Evolutionary conservation across 2,797 vertebrate genomes (phyloP), one percentile per base, ranked within the genome.

Genomic region (Hypotaenidia okinawae): DNA sequence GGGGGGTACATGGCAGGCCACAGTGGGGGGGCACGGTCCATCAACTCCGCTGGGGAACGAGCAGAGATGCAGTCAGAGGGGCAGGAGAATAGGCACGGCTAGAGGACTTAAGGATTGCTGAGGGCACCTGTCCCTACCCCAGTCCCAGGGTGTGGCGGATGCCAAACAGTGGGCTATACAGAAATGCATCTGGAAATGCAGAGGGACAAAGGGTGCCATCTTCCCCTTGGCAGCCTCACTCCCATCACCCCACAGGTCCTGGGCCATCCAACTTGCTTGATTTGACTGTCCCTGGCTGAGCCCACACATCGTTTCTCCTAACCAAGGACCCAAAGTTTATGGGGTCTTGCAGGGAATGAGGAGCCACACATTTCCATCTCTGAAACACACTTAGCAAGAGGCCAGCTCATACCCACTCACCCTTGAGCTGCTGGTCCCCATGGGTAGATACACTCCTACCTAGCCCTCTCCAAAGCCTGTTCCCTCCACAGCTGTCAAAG

Each of bases 1-100:
- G 99, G 97, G 1, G 98, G 98, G 95, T 99, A 99, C 93, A 99
- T 97, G 9, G 99, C 98, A 0, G 99, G 98, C 99, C 99, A 99
- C 95, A 99, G 98, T 0, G 99, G 98, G 41, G 98, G 98, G 2
- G 98, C 98, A 13, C 99, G 98, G 86, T 99, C 99, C 98, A 99
- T 98, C 59, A 99, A 96, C 59, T 99, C 99, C 4, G 99, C 98
- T 97, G 93, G 1, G 13, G 74, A 62, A 61, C 2, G 91, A 88
- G 84, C 57, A 62, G 33, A 92, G 64, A 14, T 43, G 45, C 19
- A 74, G 41, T 96, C 87, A 95, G 77, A 27, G 16, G 90, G 25
- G 66, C 32, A 69, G 68, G 15, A 94, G 47, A 63, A 62, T 12
- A 45, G n/a, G 32, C 35, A 78, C 6, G 17, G 30, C n/a, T 17